Base-by-base conservation (phyloP, 2,113 vertebrate species). In the Macrotis lagotis region DNA sequence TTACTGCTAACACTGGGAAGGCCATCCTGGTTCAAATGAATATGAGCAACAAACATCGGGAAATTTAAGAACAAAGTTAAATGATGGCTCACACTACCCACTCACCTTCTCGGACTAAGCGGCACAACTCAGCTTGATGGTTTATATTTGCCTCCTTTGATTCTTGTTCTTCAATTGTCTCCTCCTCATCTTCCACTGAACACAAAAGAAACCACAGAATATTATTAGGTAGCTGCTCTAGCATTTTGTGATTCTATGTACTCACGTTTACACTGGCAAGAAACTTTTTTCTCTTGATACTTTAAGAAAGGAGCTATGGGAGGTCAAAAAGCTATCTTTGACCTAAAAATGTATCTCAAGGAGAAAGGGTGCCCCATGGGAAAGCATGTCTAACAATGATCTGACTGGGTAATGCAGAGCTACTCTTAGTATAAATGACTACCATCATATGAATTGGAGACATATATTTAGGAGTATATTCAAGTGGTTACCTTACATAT, bases 131-230 rank as follows among this genome's bases (percentile, higher is more conserved):
- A 25, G 98, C 96, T 96, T 99, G 99, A 98, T 99, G 99, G 91
- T 99, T 99, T 66, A 98, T 92, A 22, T 98, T 98, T 28, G 98
- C 98, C 97, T 99, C 99, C 97, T 98, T 98, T 74, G 98, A 98
- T 97, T 99, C 99, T 96, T 99, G 99, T 91, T 99, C 99, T 97
- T 99, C 99, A 92, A 99, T 99, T 50, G 99, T 99, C 97, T 99
- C 98, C 94, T 99, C 99, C 97, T 99, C 99, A 98, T 99, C 99
- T 97, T 98, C 98, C 93, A 98, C 98, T 98, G 93, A 50, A 98
- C 97, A 24, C 50, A 93, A 97, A 97, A 74, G 25, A 97, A 93
- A 96, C 22, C 24, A 28, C 95, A 51, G 26, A 90, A 94, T 22
- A n/a, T 50, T 94, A 93, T 92, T 94, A 14, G n/a, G 19, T 28